phyloP scores from a whole-genome alignment of 1,140 invertebrate species.

The Armadillidium nasatum region DNA sequence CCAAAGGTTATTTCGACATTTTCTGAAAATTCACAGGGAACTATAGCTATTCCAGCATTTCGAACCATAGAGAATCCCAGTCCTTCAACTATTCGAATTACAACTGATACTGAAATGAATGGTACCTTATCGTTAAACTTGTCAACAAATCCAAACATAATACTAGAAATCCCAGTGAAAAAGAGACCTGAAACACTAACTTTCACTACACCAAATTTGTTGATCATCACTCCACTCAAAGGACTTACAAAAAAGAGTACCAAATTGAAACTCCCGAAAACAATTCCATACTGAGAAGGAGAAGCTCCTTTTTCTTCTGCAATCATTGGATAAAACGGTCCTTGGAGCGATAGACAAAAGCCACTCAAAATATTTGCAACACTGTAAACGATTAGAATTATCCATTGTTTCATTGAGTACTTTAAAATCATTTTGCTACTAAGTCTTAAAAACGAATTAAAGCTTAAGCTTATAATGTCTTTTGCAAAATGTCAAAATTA shows the following conservation, averaged over 20 bases:
- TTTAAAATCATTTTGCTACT: constrained; percentile 7
- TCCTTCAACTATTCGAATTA: constrained; percentile 18
- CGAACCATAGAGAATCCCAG: constrained; percentile 18
- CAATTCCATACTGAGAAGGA: constrained; percentile 19
- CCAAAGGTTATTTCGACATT: constrained; percentile 20
- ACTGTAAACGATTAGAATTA: constrained; percentile 9
- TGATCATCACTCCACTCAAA: background rate
- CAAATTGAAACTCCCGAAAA: constrained; percentile 17
- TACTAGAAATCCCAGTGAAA: constrained; percentile 7
- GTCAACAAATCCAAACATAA: constrained; percentile 25
- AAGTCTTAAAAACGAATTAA: no score
- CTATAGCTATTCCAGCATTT: constrained; percentile 10
- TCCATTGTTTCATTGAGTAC: constrained; percentile 18
- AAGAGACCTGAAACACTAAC: constrained; percentile 11
- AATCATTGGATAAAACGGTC: constrained; percentile 23
- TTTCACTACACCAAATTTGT: constrained; percentile 14
- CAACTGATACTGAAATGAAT: constrained; percentile 18
- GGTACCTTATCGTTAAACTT: background rate
- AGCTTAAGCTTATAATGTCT: no score
- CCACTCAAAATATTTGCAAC: constrained; percentile 19
- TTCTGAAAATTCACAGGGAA: constrained; percentile 23
- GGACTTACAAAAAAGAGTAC: constrained; percentile 26
- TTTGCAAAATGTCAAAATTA: no score
- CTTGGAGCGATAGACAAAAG: constrained; percentile 18
- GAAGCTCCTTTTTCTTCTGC: constrained; percentile 26